Evolutionary conservation across 2,888 invertebrate genomes (phyloP).

Genomic region (Axea sp.): DNA sequence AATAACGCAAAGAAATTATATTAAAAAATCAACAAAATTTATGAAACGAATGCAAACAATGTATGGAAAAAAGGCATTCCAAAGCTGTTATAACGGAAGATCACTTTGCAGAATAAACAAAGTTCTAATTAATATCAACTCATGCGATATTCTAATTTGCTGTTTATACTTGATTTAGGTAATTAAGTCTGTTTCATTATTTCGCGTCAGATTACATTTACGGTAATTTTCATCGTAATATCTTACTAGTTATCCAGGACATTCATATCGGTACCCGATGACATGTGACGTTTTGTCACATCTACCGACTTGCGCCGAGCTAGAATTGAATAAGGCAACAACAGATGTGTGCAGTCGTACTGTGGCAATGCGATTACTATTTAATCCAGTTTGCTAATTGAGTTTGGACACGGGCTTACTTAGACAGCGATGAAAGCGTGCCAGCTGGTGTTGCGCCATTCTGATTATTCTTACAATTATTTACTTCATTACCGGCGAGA

Average conservation of each 20-base stretch:
- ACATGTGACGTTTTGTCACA: constrained; percentile 52
- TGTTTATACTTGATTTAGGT: too few species aligned
- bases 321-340: constrained; percentile 49
- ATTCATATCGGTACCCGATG: constrained; percentile 17
- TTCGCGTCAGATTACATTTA: too few species aligned
- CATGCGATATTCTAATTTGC: too few species aligned
- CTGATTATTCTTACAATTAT: constrained; percentile 47
- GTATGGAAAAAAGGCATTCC: too few species aligned
- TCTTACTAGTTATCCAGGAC: constrained; percentile 1
- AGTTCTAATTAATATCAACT: too few species aligned
- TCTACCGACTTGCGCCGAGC: constrained; percentile 20
- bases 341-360: constrained; percentile 51
- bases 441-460: constrained; percentile 13
- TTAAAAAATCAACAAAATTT: too few species aligned
- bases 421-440: constrained; percentile 33
- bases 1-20: too few species aligned
- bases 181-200: too few species aligned
- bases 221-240: constrained; percentile 5
- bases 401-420: constrained; percentile 49
- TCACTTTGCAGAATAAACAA: too few species aligned
- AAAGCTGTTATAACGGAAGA: too few species aligned
- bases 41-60: too few species aligned
- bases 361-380: constrained; percentile 42
- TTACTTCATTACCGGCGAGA: constrained; percentile 33
- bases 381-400: constrained; percentile 56